Evolutionary conservation across 1,140 invertebrate species (phyloP), one percentile per base, ranked within the genome.

Genomic region (Cepaea nemoralis): DNA sequence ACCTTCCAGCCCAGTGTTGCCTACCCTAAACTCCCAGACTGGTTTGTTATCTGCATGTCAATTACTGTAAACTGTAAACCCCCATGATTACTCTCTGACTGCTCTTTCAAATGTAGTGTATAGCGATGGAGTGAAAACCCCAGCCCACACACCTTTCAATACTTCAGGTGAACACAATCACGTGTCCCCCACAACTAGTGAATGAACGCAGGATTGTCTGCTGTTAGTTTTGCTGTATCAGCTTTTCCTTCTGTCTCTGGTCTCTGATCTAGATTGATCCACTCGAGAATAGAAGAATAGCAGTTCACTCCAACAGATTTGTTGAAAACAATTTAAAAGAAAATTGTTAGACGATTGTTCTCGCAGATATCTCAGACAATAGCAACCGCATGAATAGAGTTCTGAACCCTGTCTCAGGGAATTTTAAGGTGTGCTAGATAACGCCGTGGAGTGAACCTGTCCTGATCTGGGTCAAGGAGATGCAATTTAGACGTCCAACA

Each of bases 381-480:
- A 22, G 22, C 50, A 24, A 14, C 22, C 16, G 22, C 3, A 19
- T 55, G 22, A 55, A 55, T 55, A 55, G 8, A 55, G 16, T 55
- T 55, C n/a, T 55, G 22, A 55, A 55, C 50, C 8, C 8, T 22
- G 3, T 55, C 8, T 55, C 50, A 55, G 8, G 50, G n/a, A 22
- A 55, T 55, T 55, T 55, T 55, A 8, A 55, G 50, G 50, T 55
- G 50, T 55, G 50, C 50, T 55, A 55, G 50, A 22, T 55, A 55
- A 55, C 8, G 22, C 50, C 3, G 50, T 16, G 16, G 42, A 6
- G 42, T 55, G 6, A 55, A 55, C 50, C 50, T 55, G 50, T 19
- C 16, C 50, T 55, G 19, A 55, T 55, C n/a, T 55, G 22, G 50
- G 50, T 55, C 50, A 55, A 55, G 50, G 50, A 55, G 19, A 55